These are phyloP conservation scores for Colaptes auratus DNA, from an alignment of 2,113 vertebrate genomes.

Conservation along the genomic window DNA sequence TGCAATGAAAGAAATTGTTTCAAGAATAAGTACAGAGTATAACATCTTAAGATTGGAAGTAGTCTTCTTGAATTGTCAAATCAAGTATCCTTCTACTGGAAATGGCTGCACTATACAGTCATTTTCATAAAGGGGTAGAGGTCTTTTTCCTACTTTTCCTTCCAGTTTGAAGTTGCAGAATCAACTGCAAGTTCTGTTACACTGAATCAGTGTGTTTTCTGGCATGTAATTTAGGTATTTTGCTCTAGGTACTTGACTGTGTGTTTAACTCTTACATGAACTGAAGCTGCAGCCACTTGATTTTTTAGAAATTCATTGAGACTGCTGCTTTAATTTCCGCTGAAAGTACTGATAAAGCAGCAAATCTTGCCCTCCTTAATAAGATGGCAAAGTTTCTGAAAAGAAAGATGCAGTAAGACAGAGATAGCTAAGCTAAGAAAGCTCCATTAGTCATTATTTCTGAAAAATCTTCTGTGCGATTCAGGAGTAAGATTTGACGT, in stretches of 20 bases:
- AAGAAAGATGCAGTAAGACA: too few species aligned
- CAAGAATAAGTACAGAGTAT: background rate
- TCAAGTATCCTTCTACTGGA: background rate
- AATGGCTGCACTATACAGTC: background rate
- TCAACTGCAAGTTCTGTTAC: background rate
- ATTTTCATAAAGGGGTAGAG: background rate
- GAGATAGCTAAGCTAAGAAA: background rate
- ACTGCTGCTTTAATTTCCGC: background rate
- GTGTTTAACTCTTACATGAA: background rate
- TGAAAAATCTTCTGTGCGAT: background rate
- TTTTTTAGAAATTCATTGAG: background rate
- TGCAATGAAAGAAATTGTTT: background rate
- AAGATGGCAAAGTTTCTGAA: too few species aligned
- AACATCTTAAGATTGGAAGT: background rate
- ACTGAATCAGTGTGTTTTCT: background rate
- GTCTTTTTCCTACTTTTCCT: background rate
- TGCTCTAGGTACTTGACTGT: background rate
- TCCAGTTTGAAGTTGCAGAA: background rate
- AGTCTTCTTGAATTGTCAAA: background rate
- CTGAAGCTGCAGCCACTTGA: background rate
- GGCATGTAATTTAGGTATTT: accelerated
- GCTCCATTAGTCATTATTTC: background rate
- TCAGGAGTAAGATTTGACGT: background rate
- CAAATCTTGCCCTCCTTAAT: background rate
- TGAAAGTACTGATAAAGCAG: background rate